Evolutionary conservation across 2,797 vertebrate genomes (phyloP).

Genomic region (Molossus molossus): DNA sequence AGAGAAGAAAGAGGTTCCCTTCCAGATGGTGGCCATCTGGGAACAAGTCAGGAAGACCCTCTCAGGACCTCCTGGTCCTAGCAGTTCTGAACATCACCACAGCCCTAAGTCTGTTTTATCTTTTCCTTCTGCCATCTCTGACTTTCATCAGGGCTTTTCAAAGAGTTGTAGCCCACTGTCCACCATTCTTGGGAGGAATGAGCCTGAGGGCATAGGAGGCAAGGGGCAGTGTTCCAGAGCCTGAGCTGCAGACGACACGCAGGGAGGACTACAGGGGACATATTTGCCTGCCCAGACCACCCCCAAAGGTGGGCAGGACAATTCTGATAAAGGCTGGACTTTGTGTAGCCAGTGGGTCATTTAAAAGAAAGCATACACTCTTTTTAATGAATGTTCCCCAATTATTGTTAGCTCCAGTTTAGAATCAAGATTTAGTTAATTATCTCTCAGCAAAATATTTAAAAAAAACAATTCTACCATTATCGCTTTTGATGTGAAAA

Average conservation of each 20-base stretch:
- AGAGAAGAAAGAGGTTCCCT: neutral
- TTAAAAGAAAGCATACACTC: neutral
- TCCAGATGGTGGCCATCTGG: neutral
- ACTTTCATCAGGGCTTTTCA: neutral
- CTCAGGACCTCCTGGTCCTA: neutral
- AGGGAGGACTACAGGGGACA: rapidly evolving
- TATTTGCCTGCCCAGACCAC: neutral
- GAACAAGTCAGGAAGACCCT: neutral
- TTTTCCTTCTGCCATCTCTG: neutral
- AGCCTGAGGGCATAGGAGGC: neutral
- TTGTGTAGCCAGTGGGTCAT: neutral
- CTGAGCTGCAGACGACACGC: neutral
- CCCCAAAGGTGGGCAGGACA: neutral
- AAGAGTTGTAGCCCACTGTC: neutral
- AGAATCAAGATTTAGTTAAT: constrained; percentile 37
- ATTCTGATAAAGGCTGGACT: neutral
- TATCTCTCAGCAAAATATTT: neutral
- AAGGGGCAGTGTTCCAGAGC: neutral
- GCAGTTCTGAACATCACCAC: neutral
- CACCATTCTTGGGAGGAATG: neutral
- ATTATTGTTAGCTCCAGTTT: neutral
- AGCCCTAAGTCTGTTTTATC: neutral
- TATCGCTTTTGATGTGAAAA: neutral
- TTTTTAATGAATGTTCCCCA: neutral
- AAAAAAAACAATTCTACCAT: neutral